These are phyloP conservation scores for Scomber colias DNA, from an alignment of 2,113 vertebrate genomes.

Conservation along the genomic window DNA sequence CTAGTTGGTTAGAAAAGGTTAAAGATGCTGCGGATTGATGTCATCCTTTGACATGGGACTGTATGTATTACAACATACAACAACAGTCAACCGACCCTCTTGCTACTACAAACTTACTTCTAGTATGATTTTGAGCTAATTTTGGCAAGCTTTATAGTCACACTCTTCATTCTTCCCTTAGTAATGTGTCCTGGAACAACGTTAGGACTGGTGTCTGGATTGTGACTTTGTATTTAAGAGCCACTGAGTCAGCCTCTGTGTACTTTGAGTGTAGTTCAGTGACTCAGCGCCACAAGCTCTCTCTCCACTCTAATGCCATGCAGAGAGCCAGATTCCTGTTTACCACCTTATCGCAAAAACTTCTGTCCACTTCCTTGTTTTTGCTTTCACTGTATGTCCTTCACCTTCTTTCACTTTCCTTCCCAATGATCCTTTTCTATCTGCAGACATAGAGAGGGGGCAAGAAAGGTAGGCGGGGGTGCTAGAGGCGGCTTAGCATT, in stretches of 20 bases:
- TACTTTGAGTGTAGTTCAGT: slow-evolving; percentile 15
- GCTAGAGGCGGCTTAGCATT: slow-evolving; percentile 42
- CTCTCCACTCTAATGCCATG: slow-evolving; percentile 21
- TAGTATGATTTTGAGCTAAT: too few species aligned
- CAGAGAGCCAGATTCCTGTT: slow-evolving; percentile 4
- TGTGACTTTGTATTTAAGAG: background rate
- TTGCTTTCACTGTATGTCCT: slow-evolving; percentile 3
- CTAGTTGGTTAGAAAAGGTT: too few species aligned
- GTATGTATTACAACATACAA: too few species aligned
- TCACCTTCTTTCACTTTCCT: slow-evolving; percentile 16
- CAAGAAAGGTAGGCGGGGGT: background rate
- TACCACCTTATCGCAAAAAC: slow-evolving; percentile 14
- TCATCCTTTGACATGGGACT: too few species aligned
- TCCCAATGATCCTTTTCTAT: slow-evolving; percentile 30
- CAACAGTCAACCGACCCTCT: too few species aligned
- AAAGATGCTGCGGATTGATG: too few species aligned
- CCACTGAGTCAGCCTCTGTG: slow-evolving; percentile 14
- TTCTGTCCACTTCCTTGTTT: background rate
- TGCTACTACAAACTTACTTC: too few species aligned
- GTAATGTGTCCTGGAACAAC: background rate
- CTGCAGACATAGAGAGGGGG: slow-evolving; percentile 5
- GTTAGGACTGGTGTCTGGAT: background rate
- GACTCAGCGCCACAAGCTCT: slow-evolving; percentile 35
- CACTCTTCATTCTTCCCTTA: too few species aligned
- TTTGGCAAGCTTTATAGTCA: too few species aligned